Evolutionary conservation across 2,888 invertebrate species (phyloP), one percentile per base, ranked within the genome.

Genomic region (Napeogenes inachia): DNA sequence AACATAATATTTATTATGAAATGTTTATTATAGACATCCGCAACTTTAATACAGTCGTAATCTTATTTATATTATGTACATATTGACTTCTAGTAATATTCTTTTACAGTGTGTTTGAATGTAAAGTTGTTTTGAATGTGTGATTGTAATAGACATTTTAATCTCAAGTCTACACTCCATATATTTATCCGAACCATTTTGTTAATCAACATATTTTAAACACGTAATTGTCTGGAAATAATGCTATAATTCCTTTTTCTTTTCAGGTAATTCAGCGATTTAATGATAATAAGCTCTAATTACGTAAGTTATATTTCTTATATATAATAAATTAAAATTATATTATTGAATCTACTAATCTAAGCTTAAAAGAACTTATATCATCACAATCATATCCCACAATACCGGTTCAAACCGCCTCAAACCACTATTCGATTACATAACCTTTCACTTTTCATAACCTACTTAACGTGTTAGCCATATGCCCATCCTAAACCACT

Each of bases 381-480:
- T 5, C 35, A 35, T 4, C 35, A 35, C 10, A 10, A 42, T 42
- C 42, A 53, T 59, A 59, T 64, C 57, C 56, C 57, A 62, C 56
- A 53, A 63, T 66, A 66, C 66, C 65, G 67, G 71, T 70, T 69
- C 47, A 59, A 64, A 65, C 68, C 71, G 61, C 69, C 65, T 67
- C 59, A 68, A 68, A 65, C 64, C 63, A 67, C 65, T 66, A 66
- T 67, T 65, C 59, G 60, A 65, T 71, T 71, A 70, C 72, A 69
- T 67, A 74, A 78, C 74, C 74, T 77, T 77, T 77, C 74, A 74
- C 76, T 77, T 75, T 77, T 75, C 71, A 71, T 73, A 75, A 70
- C 73, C 72, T 65, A 73, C 73, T 74, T 74, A 66, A 61, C 66
- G 65, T 64, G 60, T 67, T 66, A 62, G 62, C 68, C 63, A 67